Percentiles rank a stretch among this genome's conserved stretches.
Conservation (phyloP, 2,888 invertebrate genomes). For the Achlya flavicornis region DNA sequence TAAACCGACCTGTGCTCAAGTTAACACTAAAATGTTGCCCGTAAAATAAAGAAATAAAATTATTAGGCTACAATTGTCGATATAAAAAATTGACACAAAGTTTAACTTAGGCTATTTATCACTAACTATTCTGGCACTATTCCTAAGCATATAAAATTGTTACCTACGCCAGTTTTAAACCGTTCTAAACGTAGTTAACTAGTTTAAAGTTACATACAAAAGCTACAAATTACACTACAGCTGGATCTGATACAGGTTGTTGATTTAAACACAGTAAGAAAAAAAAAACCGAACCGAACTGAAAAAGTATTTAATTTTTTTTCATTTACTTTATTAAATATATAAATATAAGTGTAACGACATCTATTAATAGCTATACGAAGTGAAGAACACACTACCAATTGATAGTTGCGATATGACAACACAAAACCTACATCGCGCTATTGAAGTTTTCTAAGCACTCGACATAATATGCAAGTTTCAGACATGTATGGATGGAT, state of each 20-base stretch:
- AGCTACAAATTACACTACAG: conserved; percentile 30
- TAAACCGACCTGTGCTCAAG: not conserved
- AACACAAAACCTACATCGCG: no score
- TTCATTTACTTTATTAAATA: no score
- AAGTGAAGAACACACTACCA: no score
- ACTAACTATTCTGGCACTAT: conserved; percentile 18
- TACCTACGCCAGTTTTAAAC: conserved; percentile 39
- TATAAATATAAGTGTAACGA: no score
- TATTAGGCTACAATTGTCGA: not conserved
- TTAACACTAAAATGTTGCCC: not conserved
- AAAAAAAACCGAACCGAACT: no score
- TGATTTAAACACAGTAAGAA: not conserved
- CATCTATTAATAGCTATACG: no score
- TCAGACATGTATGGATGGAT: no score
- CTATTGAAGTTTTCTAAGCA: no score
- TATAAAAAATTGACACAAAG: conserved; percentile 18
- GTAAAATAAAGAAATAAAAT: no score
- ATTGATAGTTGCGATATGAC: no score
- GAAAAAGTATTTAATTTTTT: no score
- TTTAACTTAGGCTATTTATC: conserved; percentile 13
- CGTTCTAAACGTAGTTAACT: conserved; percentile 21
- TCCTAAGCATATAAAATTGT: conserved; percentile 31
- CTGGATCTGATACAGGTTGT: conserved; percentile 26
- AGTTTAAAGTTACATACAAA: conserved; percentile 32
- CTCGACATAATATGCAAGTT: no score